Evolutionary conservation across 1,140 invertebrate genomes (phyloP), one percentile per base, ranked within the genome.

Genomic region (Prorops nasuta): DNA sequence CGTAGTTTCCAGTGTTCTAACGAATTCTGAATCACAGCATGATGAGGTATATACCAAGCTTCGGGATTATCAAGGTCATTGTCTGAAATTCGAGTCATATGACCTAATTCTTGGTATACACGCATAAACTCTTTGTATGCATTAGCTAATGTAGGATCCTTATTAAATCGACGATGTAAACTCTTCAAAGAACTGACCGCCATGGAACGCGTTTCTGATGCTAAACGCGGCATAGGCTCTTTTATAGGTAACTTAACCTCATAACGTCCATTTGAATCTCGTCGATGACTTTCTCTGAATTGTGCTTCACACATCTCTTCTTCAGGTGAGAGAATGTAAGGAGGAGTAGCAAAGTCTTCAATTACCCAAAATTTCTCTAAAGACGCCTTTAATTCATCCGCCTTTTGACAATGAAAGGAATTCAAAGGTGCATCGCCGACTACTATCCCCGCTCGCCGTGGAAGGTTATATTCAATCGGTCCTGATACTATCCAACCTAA

Each of bases 401-500:
- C 34, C 2, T 9, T 1, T 7, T 12, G 12, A 14, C 15, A 46
- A 4, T 0, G 44, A 10, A 22, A 35, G 1, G 14, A 8, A 7
- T 28, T 19, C 4, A 28, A 1, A 12, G 17, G 24, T 1, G n/a
- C n/a, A n/a, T n/a, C n/a, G n/a, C 18, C n/a, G 3, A 10, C 4
- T 4, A 1, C n/a, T 7, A 2, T 1, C 12, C 40, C 37, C 37
- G 42, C 46, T 47, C 47, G 38, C 48, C 53, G 15, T 47, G 54
- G 21, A 12, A 2, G 17, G n/a, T 10, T 3, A 1, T 4, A 9
- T 2, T 37, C 3, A 8, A 28, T n/a, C 0, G 46, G 35, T 18
- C 66, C 68, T 15, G 59, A 62, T 12, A 71, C 32, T 24, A 69
- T 47, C 64, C 62, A 64, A 2, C 66, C 63, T 15, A 69, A 18